Evolutionary conservation across 2,113 vertebrate genomes (phyloP).

Genomic region (Sebastes schlegelii): DNA sequence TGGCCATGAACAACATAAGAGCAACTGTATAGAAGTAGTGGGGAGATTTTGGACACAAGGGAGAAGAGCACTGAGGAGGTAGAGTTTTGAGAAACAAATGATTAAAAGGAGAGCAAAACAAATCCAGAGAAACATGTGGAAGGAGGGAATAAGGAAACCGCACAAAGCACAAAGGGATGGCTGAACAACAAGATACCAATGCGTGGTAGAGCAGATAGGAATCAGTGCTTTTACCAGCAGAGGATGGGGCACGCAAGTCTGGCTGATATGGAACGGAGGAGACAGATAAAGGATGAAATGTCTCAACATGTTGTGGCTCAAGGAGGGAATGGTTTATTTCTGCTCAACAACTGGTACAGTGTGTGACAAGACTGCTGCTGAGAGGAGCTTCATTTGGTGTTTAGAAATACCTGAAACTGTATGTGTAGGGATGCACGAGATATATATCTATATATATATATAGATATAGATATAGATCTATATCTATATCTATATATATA

Average conservation of each 20-base stretch:
- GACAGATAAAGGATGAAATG: constrained; percentile 60
- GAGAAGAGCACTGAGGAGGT: neutral
- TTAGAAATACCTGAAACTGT: neutral
- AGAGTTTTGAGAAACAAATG: neutral
- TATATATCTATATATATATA: too few species aligned
- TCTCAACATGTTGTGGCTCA: constrained; percentile 54
- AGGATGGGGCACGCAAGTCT: constrained; percentile 36
- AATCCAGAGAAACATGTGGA: constrained; percentile 20
- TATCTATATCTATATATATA: too few species aligned
- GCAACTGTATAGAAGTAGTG: neutral
- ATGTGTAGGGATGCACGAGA: too few species aligned
- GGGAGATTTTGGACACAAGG: neutral
- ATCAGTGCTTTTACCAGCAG: constrained; percentile 44
- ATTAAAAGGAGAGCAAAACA: constrained; percentile 2
- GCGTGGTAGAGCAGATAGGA: constrained; percentile 46
- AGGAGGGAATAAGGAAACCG: constrained; percentile 17
- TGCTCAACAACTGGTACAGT: neutral
- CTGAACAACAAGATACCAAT: constrained; percentile 35
- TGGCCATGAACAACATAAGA: neutral
- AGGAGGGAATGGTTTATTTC: constrained; percentile 19
- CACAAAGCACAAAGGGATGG: constrained; percentile 21
- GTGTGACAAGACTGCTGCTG: constrained; percentile 21
- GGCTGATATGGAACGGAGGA: constrained; percentile 30
- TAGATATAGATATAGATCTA: too few species aligned
- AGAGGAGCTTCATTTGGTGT: neutral